A percentile compares a stretch with the other conserved stretches of the same genome.
phyloP scores from a whole-genome alignment of 2,888 invertebrate genomes.

The Tachina grossa region DNA sequence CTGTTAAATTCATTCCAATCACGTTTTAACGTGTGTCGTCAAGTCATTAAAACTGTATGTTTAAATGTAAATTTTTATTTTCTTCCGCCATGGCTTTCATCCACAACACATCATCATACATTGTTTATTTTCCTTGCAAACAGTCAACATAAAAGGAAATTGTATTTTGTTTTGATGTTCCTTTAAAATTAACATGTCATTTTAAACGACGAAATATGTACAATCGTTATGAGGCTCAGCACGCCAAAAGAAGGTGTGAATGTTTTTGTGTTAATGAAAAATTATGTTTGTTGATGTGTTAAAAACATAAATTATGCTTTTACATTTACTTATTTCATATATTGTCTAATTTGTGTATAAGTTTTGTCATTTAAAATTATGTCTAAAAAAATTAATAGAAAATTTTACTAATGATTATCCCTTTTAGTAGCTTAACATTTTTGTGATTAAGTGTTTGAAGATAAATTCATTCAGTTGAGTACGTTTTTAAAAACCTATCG shows the following conservation, averaged over 20 bases:
- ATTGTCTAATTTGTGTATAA: conserved; percentile 32
- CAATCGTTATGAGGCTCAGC: conserved; percentile 11
- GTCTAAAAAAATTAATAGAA: neutral
- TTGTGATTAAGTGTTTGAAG: too few relatives aligned
- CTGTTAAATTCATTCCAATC: conserved; percentile 66
- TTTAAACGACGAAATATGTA: conserved; percentile 24
- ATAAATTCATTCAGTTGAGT: too few relatives aligned
- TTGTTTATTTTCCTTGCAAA: conserved; percentile 15
- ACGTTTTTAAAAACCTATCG: too few relatives aligned
- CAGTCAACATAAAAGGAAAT: conserved; percentile 48
- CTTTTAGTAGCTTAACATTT: too few relatives aligned
- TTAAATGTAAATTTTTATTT: conserved; percentile 48
- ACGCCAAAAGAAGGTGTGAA: conserved; percentile 56
- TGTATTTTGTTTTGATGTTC: conserved; percentile 12
- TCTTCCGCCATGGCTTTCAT: neutral
- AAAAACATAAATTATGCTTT: neutral
- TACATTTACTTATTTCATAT: conserved; percentile 3
- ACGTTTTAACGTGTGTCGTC: conserved; percentile 72
- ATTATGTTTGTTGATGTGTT: conserved; percentile 47
- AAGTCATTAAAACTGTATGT: conserved; percentile 69
- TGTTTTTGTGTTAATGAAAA: conserved; percentile 64
- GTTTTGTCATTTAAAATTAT: conserved; percentile 45
- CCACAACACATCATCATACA: neutral
- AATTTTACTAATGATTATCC: neutral
- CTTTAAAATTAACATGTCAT: conserved; percentile 62